phyloP scores from a whole-genome alignment of 2,888 invertebrate genomes.

The Deilephila porcellus region DNA sequence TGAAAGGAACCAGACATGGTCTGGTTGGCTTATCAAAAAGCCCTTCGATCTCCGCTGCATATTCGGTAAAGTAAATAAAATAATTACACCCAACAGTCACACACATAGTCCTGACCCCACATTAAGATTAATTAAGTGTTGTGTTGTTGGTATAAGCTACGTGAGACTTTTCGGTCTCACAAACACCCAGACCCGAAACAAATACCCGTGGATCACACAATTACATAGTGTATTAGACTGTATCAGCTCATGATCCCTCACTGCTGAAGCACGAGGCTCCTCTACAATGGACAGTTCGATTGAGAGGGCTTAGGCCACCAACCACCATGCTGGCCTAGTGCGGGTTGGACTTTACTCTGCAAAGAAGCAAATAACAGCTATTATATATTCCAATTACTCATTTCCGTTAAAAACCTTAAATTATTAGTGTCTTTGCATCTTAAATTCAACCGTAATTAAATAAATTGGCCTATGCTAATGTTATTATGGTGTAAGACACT shows the following conservation, averaged over 20 bases:
- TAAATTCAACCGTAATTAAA: background rate
- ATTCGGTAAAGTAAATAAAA: background rate
- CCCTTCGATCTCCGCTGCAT: no score
- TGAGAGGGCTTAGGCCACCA: no score
- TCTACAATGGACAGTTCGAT: no score
- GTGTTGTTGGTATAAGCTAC: background rate
- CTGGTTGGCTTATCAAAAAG: no score
- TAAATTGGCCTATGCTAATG: slow-evolving; percentile 12
- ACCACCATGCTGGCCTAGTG: no score
- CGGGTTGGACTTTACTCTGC: no score
- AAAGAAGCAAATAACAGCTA: background rate
- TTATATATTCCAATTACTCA: background rate
- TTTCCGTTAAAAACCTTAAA: background rate
- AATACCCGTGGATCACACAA: background rate
- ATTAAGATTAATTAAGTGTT: background rate
- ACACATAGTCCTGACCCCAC: background rate
- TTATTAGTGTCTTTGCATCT: background rate
- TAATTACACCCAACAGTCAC: background rate
- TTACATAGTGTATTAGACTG: background rate
- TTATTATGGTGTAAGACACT: background rate
- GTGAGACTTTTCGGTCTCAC: background rate
- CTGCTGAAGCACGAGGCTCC: no score
- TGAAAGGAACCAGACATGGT: no score
- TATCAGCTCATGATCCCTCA: no score
- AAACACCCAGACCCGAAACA: background rate